phyloP scores from a whole-genome alignment of 2,113 vertebrate genomes.

The Propithecus coquereli region DNA sequence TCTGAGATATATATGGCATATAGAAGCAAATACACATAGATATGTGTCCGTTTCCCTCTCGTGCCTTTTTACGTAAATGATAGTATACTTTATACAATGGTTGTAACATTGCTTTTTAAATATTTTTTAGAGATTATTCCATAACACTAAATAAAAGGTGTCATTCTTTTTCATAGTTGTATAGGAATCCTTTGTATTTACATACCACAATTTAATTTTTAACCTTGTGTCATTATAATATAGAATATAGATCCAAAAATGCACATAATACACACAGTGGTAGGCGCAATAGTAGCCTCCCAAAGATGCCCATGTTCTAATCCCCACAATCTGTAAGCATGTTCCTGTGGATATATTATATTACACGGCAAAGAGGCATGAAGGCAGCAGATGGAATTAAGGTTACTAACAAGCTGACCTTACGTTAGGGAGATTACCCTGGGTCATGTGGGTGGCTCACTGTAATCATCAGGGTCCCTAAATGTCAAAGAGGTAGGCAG shows the following conservation, averaged over 20 bases:
- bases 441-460: neutral
- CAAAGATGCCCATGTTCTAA: neutral
- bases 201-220: neutral
- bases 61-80: neutral
- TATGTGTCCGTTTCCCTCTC: neutral
- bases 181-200: slow-evolving; percentile 9
- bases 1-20: neutral
- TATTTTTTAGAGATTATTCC: slow-evolving; percentile 7
- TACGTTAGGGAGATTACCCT: neutral
- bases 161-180: neutral
- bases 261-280: neutral
- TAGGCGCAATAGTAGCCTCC: neutral
- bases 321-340: neutral
- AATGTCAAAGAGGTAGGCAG: neutral
- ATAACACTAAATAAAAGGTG: neutral
- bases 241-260: neutral
- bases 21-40: neutral
- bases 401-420: neutral
- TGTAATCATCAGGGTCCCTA: neutral
- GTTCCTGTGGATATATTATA: neutral
- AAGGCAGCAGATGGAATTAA: neutral
- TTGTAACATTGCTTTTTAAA: neutral
- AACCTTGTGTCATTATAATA: neutral
- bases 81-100: neutral
- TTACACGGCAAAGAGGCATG: neutral